These are phyloP conservation scores for Drosophila subobscura DNA, from an alignment of 1,140 invertebrate genomes.

Conservation along the genomic window DNA sequence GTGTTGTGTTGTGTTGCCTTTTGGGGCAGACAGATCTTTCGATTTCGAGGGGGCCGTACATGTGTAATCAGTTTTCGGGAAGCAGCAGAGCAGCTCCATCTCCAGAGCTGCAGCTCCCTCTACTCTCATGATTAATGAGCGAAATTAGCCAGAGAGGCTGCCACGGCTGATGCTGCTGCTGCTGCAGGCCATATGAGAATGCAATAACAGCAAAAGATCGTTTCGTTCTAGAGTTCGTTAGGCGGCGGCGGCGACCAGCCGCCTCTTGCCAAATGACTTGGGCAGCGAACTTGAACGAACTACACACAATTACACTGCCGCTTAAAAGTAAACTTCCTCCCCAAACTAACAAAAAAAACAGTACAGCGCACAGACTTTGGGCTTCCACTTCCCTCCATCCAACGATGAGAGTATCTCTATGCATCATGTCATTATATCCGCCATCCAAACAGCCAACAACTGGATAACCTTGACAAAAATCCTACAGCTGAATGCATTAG, in stretches of 20 bases:
- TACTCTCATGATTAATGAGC: constrained; percentile 72
- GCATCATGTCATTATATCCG: constrained; percentile 80
- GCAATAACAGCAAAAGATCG: constrained; percentile 4
- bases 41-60: constrained; percentile 70
- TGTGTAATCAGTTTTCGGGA: constrained; percentile 71
- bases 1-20: constrained; percentile 32
- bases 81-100: constrained; percentile 28
- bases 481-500: constrained; percentile 83
- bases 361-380: constrained; percentile 34
- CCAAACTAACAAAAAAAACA: constrained; percentile 13
- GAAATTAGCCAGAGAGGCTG: constrained; percentile 61
- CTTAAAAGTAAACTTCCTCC: constrained; percentile 71
- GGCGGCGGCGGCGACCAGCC: background rate
- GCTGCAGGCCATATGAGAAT: constrained; percentile 15
- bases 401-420: constrained; percentile 21
- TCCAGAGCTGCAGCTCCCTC: constrained; percentile 10
- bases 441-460: constrained; percentile 59
- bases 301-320: constrained; percentile 67
- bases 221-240: constrained; percentile 46
- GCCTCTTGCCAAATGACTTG: constrained; percentile 70
- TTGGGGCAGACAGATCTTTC: constrained; percentile 45
- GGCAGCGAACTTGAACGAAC: constrained; percentile 79
- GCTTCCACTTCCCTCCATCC: constrained; percentile 16
- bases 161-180: constrained; percentile 28
- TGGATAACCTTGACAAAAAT: constrained; percentile 83